Conservation (phyloP, 1,140 invertebrate genomes). For the Dendrolimus punctatus region DNA sequence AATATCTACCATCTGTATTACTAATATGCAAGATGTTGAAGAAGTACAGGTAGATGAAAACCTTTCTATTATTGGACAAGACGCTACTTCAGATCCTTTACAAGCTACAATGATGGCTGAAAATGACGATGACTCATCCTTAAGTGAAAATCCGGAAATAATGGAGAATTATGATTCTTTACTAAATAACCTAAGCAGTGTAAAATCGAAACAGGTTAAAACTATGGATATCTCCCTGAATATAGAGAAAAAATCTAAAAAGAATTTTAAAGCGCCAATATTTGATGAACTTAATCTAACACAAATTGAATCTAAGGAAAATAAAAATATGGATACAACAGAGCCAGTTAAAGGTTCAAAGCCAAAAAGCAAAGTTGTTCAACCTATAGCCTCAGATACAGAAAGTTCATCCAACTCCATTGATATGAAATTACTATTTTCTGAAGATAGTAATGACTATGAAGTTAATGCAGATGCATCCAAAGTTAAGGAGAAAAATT, state of each 20-base stretch:
- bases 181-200: slow-evolving; percentile 34
- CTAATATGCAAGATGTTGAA: slow-evolving; percentile 20
- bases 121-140: slow-evolving; percentile 20
- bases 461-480: slow-evolving; percentile 10
- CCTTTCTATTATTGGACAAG: slow-evolving; percentile 14
- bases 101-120: slow-evolving; percentile 24
- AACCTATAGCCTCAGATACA: not conserved
- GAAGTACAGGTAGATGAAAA: slow-evolving; percentile 23
- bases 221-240: slow-evolving; percentile 37
- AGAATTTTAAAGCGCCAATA: slow-evolving; percentile 27
- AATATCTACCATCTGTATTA: slow-evolving; percentile 29
- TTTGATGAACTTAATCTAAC: slow-evolving; percentile 58
- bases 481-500: slow-evolving; percentile 10
- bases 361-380: slow-evolving; percentile 3
- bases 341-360: not conserved
- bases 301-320: slow-evolving; percentile 25
- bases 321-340: slow-evolving; percentile 4
- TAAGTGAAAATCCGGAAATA: slow-evolving; percentile 45
- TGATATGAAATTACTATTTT: slow-evolving; percentile 45
- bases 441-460: slow-evolving; percentile 48
- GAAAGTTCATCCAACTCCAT: slow-evolving; percentile 43
- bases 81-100: slow-evolving; percentile 32
- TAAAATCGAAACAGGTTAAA: slow-evolving; percentile 29
- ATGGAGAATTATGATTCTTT: slow-evolving; percentile 48
- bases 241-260: slow-evolving; percentile 32